These are phyloP conservation scores for Syngnathus rostellatus DNA, from an alignment of 2,797 vertebrate species.

Conservation along the genomic window DNA sequence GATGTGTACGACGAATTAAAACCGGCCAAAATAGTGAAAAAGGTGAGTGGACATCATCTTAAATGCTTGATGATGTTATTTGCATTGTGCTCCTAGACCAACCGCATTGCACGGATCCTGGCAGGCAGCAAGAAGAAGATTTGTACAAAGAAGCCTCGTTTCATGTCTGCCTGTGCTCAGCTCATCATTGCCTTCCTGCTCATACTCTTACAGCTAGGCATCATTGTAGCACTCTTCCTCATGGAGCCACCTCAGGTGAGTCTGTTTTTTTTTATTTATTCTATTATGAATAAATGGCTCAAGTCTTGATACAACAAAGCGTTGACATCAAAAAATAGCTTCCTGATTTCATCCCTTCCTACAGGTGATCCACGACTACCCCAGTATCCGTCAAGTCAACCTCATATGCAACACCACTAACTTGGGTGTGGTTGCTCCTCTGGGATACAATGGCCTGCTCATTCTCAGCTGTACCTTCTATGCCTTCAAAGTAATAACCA, in stretches of 20 bases:
- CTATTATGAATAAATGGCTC: not conserved
- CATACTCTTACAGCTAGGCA: constrained; percentile 90
- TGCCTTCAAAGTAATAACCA: constrained; percentile 79
- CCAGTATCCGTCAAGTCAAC: constrained; percentile 92
- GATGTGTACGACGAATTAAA: not conserved
- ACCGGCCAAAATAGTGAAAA: not conserved
- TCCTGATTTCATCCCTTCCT: not conserved
- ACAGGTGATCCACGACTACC: constrained; percentile 86
- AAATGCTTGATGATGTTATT: constrained; percentile 2
- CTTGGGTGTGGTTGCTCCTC: constrained; percentile 88
- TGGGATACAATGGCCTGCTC: constrained; percentile 92
- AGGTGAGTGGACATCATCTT: not conserved
- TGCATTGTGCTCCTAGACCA: constrained; percentile 46
- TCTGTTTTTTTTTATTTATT: not conserved
- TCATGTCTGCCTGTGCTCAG: constrained; percentile 98
- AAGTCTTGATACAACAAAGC: not conserved
- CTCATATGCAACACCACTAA: constrained; percentile 95
- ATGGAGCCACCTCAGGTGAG: constrained; percentile 87
- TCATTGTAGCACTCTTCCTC: constrained; percentile 92
- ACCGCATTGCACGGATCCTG: constrained; percentile 92
- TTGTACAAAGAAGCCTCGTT: constrained; percentile 96
- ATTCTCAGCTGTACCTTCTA: constrained; percentile 98
- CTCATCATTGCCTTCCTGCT: constrained; percentile 91
- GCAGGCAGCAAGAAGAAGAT: constrained; percentile 99
- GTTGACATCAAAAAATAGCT: not conserved